Evolutionary conservation across 2,888 invertebrate species (phyloP).

Genomic region (Diplazon laetatorius): DNA sequence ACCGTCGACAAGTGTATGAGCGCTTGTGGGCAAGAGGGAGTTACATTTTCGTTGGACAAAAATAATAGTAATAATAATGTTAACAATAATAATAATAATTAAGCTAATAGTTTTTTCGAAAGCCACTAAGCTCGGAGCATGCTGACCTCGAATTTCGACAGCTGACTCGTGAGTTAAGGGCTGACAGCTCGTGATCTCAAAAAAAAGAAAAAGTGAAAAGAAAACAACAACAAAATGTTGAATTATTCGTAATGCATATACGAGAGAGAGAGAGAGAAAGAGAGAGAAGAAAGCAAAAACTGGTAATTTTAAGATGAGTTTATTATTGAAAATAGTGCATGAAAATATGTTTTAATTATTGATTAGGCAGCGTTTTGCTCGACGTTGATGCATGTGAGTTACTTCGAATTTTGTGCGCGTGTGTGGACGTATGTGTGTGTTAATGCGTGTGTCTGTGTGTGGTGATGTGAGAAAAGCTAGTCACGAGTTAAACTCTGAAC

Average conservation of each 20-base stretch:
- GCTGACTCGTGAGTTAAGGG: conserved; percentile 67
- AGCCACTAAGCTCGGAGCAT: conserved; percentile 35
- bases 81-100: conserved; percentile 18
- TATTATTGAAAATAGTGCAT: conserved; percentile 62
- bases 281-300: conserved; percentile 17
- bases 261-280: conserved; percentile 27
- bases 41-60: conserved; percentile 35
- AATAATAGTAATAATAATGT: conserved; percentile 7
- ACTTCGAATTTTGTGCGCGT: background rate
- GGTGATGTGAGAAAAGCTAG: conserved; percentile 1
- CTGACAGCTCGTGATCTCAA: conserved; percentile 80
- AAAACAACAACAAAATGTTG: conserved; percentile 60
- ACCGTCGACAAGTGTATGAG: conserved; percentile 4
- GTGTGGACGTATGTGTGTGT: conserved; percentile 17
- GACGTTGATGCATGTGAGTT: conserved; percentile 12
- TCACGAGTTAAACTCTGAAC: conserved; percentile 18
- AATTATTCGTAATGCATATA: conserved; percentile 56
- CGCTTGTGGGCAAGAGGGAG: background rate
- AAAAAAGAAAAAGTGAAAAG: conserved; percentile 47
- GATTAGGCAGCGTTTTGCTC: conserved; percentile 18
- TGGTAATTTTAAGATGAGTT: conserved; percentile 19
- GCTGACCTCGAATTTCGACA: conserved; percentile 24
- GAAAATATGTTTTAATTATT: conserved; percentile 54
- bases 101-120: background rate
- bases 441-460: conserved; percentile 29